Evolutionary conservation across 2,113 vertebrate genomes (phyloP).

Genomic region (Gambusia holbrooki): DNA sequence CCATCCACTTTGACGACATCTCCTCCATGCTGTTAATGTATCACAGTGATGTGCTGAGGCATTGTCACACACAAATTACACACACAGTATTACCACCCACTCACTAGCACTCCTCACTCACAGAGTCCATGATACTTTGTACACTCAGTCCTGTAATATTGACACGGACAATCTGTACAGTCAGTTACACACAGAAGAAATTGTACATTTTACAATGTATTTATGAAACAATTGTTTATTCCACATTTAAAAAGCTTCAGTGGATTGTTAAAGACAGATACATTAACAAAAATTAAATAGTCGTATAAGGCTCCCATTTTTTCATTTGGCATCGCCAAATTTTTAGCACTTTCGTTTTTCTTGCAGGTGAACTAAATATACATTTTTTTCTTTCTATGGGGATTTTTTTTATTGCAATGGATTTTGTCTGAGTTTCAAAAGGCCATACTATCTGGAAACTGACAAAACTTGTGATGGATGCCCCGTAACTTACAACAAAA

Average conservation of each 20-base stretch:
- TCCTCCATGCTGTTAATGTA: not conserved
- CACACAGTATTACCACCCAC: conserved; percentile 36
- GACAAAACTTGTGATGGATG: too few relatives aligned
- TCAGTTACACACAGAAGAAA: conserved; percentile 21
- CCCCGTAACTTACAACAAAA: too few relatives aligned
- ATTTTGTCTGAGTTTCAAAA: too few relatives aligned
- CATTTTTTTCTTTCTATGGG: not conserved
- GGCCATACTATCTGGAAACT: too few relatives aligned
- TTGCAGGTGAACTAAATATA: not conserved
- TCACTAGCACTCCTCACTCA: conserved; percentile 41
- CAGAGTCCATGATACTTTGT: conserved; percentile 42
- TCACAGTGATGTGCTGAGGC: conserved; percentile 13
- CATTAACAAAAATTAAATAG: not conserved
- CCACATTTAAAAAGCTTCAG: not conserved
- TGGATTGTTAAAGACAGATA: not conserved
- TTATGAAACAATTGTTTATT: conserved; percentile 1
- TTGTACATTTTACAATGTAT: conserved; percentile 12
- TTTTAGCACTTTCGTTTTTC: not conserved
- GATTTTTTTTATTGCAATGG: too few relatives aligned
- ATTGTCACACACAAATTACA: conserved; percentile 44
- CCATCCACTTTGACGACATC: not conserved
- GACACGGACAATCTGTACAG: conserved; percentile 39
- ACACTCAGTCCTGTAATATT: conserved; percentile 41
- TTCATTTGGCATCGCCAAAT: not conserved
- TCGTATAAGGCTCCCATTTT: not conserved